Evolutionary conservation across 2,888 invertebrate genomes (phyloP).

Genomic region (Acrocera orbiculus): DNA sequence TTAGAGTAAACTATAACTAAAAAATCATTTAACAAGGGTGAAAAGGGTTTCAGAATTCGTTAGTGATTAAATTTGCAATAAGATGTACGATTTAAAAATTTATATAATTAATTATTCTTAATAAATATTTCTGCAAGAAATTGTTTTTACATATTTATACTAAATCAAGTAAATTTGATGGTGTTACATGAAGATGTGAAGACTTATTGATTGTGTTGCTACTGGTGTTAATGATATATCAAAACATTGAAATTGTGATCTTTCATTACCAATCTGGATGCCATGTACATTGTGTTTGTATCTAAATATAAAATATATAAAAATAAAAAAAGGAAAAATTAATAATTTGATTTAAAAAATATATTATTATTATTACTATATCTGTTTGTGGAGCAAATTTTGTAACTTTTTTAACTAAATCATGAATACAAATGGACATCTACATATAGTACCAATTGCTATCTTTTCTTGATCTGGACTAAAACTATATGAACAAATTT

Average conservation of each 20-base stretch:
- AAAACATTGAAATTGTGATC: slow-evolving; percentile 57
- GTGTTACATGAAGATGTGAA: slow-evolving; percentile 45
- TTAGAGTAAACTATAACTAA: too few species aligned
- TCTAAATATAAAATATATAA: slow-evolving; percentile 26
- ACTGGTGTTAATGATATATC: slow-evolving; percentile 52
- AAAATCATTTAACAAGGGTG: too few species aligned
- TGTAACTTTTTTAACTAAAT: slow-evolving; percentile 55
- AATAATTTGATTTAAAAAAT: slow-evolving; percentile 13
- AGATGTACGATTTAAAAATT: too few species aligned
- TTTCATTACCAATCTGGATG: slow-evolving; percentile 53
- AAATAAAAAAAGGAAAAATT: neutral
- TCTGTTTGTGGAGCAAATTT: slow-evolving; percentile 52
- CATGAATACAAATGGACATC: slow-evolving; percentile 63
- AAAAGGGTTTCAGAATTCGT: too few species aligned
- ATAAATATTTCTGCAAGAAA: too few species aligned
- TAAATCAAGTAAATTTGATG: slow-evolving; percentile 44
- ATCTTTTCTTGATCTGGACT: slow-evolving; percentile 58
- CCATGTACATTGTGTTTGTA: slow-evolving; percentile 51
- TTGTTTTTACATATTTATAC: too few species aligned
- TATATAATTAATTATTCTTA: too few species aligned
- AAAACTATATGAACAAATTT: slow-evolving; percentile 45
- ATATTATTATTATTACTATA: slow-evolving; percentile 47
- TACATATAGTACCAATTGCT: slow-evolving; percentile 69
- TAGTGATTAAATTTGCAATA: too few species aligned
- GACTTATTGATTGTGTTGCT: slow-evolving; percentile 45